These are phyloP conservation scores for Drosophila ercepeae DNA, from an alignment of 1,140 invertebrate genomes.

Conservation along the genomic window DNA sequence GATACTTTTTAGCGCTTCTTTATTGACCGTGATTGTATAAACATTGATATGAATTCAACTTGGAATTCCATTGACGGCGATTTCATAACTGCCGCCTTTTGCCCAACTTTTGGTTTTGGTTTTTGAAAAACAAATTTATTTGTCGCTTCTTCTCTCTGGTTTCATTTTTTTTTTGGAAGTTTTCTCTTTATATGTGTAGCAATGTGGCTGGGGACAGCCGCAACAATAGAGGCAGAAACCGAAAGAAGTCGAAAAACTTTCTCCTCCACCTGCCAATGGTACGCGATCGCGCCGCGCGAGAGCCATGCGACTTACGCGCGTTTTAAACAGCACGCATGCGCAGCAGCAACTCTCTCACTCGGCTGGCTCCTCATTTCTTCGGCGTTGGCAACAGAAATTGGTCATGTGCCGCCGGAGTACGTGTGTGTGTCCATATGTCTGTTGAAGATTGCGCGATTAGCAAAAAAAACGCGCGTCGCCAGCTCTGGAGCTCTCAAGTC, in stretches of 20 bases:
- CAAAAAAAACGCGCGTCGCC: conserved; percentile 49
- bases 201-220: conserved; percentile 46
- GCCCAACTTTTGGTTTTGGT: conserved; percentile 58
- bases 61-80: conserved; percentile 72
- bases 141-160: conserved; percentile 49
- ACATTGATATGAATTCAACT: conserved; percentile 61
- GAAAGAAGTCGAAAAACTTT: conserved; percentile 79
- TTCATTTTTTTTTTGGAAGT: conserved; percentile 25
- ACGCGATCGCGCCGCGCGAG: conserved; percentile 15
- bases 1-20: neutral
- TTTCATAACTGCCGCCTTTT: conserved; percentile 71
- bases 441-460: conserved; percentile 67
- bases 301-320: conserved; percentile 44
- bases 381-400: conserved; percentile 51
- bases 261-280: conserved; percentile 67
- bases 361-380: no score
- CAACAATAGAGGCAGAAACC: conserved; percentile 61
- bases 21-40: conserved; percentile 18
- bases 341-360: no score
- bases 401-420: conserved; percentile 52
- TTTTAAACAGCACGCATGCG: conserved; percentile 57
- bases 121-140: conserved; percentile 55
- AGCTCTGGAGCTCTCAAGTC: conserved; percentile 1
- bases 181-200: conserved; percentile 23
- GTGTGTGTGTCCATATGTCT: conserved; percentile 27